Conservation (phyloP, 92 coral and sea anemone genomes). For the Desmophyllum pertusum region DNA sequence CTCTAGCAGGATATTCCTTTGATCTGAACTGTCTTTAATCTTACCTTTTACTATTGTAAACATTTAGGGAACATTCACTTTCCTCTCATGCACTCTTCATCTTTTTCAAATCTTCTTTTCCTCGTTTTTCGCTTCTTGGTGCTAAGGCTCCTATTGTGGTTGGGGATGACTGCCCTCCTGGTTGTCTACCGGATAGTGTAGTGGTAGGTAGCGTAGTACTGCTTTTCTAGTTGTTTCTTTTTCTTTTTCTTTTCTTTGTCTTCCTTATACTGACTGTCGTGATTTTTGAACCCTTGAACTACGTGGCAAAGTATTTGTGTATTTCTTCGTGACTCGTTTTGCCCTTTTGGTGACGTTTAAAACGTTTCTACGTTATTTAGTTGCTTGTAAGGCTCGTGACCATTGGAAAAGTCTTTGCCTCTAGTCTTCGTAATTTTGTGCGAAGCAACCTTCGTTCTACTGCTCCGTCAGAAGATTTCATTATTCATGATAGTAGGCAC, state of each 20-base stretch:
- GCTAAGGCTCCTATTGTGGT: background rate
- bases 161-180: conserved; percentile 2
- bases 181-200: conserved; percentile 14
- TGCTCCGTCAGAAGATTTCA: background rate
- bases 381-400: too few relatives aligned
- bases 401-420: too few relatives aligned
- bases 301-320: background rate
- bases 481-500: too few relatives aligned
- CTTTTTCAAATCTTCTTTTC: background rate
- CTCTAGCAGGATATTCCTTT: too few relatives aligned
- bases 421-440: too few relatives aligned
- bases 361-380: too few relatives aligned
- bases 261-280: too few relatives aligned
- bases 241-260: background rate
- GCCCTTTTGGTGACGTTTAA: background rate
- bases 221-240: background rate
- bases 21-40: background rate
- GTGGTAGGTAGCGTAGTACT: background rate
- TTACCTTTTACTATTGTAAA: background rate
- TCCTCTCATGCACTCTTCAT: background rate
- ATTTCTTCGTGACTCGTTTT: background rate
- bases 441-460: too few relatives aligned
- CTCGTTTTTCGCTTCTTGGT: background rate
- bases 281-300: background rate
- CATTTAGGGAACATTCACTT: background rate